These are phyloP conservation scores for Seira ritae DNA, from an alignment of 2,888 invertebrate species.

Conservation along the genomic window DNA sequence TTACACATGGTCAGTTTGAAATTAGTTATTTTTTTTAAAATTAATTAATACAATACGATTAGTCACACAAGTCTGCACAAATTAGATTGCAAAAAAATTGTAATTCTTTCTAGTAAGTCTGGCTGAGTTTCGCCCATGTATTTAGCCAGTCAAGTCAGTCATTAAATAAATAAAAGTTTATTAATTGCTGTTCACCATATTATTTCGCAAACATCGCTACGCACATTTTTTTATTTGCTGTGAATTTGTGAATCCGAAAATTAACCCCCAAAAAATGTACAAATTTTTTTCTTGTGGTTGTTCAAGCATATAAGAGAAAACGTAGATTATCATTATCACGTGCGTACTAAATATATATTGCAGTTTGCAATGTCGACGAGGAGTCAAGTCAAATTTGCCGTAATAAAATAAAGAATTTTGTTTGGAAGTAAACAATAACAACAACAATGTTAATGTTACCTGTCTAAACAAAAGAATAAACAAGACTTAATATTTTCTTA, in stretches of 20 bases:
- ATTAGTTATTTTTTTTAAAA: neutral
- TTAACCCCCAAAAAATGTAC: neutral
- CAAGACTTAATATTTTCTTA: slow-evolving; percentile 12
- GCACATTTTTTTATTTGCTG: neutral
- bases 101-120: neutral
- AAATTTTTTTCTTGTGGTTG: neutral
- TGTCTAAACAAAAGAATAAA: slow-evolving; percentile 15
- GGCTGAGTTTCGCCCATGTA: too few relatives aligned
- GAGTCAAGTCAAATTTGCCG: too few relatives aligned
- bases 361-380: too few relatives aligned
- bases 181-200: neutral
- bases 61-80: neutral
- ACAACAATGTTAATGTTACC: too few relatives aligned
- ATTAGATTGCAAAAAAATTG: neutral
- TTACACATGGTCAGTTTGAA: neutral
- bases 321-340: neutral
- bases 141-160: too few relatives aligned
- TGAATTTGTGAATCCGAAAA: neutral
- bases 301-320: slow-evolving; percentile 3
- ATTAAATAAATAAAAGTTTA: neutral
- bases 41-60: neutral
- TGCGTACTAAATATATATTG: neutral
- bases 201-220: neutral
- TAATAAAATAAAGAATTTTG: neutral
- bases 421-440: slow-evolving; percentile 20